Percentiles rank a stretch among this genome's conserved stretches.
These are phyloP conservation scores for Siniperca knerii DNA, from an alignment of 2,113 vertebrate genomes.

Conservation along the genomic window DNA sequence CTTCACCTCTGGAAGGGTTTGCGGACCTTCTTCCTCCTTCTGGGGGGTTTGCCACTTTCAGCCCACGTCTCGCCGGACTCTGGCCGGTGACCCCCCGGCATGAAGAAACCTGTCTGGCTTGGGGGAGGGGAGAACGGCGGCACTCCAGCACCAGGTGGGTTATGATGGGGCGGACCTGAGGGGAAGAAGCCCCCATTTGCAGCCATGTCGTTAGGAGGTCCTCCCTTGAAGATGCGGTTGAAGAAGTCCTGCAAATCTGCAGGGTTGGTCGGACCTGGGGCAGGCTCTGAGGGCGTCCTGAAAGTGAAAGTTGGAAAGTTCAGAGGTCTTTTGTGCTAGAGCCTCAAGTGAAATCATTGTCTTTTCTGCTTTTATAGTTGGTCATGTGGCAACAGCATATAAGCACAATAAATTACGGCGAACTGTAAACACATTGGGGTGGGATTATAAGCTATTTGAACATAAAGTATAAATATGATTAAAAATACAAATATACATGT, in stretches of 20 bases:
- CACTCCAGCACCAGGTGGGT: constrained; percentile 66
- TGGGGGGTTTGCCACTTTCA: constrained; percentile 85
- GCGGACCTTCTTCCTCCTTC: constrained; percentile 91
- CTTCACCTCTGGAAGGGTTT: constrained; percentile 93
- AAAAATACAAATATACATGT: not conserved
- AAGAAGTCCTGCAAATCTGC: constrained; percentile 93
- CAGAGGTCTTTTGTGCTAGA: not conserved
- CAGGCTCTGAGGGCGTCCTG: constrained; percentile 85
- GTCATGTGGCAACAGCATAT: not conserved
- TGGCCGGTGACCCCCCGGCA: constrained; percentile 75
- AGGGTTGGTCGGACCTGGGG: constrained; percentile 81
- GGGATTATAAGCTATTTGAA: not conserved
- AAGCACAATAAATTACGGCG: not conserved
- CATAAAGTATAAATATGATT: not conserved
- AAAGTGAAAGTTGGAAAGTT: not conserved
- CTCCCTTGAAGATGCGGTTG: constrained; percentile 90
- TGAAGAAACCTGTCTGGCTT: constrained; percentile 82
- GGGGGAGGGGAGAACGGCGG: constrained; percentile 77
- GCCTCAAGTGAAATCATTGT: not conserved
- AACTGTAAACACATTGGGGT: not conserved
- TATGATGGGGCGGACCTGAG: constrained; percentile 76
- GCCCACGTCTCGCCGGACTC: constrained; percentile 79
- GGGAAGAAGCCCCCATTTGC: constrained; percentile 89
- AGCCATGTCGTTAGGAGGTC: constrained; percentile 83
- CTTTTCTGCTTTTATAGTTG: not conserved